Base-by-base conservation (phyloP, 2,888 invertebrate species). In the Papilio gigon region DNA sequence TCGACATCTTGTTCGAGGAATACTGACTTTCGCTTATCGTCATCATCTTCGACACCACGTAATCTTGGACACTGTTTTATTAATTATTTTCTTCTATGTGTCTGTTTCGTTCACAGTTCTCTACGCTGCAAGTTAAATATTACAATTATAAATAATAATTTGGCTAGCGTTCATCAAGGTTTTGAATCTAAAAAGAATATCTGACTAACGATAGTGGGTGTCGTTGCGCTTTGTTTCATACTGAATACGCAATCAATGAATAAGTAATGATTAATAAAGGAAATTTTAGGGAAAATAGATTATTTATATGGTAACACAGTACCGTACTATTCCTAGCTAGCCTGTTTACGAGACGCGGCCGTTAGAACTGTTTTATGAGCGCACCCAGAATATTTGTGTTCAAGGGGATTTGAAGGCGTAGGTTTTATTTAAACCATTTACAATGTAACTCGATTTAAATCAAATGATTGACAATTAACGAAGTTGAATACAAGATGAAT, bases 21-120 rank as follows among this genome's bases (percentile, higher is more conserved):
- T 86, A 92, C 80, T 91, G 90, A 68, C 92, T 92, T 75, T 92
- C 92, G 87, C 92, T 92, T 67, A 92, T 91, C 62, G 92, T 92
- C 92, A 92, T 92, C 92, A 92, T 92, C 76, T 82, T 89, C 79
- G 65, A 53, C 65, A n/a, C 14, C 4, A 44, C 62, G 68, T 70
- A 70, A 73, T 77, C 72, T 74, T 77, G 70, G 70, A 71, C 74
- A 73, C 67, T 72, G 76, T 76, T 77, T 73, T 61, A 66, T 68
- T 71, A 71, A 12, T 62, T 17, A 17, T 62, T 20, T 8, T 17
- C 30, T 68, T 65, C n/a, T 53, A 20, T 11, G 67, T 37, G 40
- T 65, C 58, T 22, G 35, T 63, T n/a, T 27, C 35, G 40, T 47
- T 56, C 12, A 17, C 20, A n/a, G 59, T 66, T 17, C n/a, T 42